phyloP scores from a whole-genome alignment of 2,797 vertebrate genomes.

The Silurus lanzhouensis region DNA sequence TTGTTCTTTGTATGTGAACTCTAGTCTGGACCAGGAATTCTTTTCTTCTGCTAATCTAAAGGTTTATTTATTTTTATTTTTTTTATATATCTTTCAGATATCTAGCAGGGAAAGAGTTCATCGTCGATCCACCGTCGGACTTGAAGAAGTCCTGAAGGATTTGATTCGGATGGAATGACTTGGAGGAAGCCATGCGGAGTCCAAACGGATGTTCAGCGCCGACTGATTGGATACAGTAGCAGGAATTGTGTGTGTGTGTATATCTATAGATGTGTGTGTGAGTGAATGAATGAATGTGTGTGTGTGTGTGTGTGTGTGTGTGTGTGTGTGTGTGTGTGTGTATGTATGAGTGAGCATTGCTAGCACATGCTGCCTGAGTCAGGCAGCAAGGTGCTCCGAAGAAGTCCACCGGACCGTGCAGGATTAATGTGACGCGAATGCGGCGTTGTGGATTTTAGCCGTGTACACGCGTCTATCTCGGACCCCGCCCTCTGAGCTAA shows the following conservation, averaged over 20 bases:
- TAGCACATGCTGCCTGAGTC: constrained; percentile 68
- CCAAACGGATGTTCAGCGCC: constrained; percentile 69
- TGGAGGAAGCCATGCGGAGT: constrained; percentile 74
- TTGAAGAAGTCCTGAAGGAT: constrained; percentile 70
- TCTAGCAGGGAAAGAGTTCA: constrained; percentile 44
- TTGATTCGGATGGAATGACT: constrained; percentile 74
- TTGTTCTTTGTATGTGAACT: background rate
- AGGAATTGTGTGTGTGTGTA: constrained; percentile 62
- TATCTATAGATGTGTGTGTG: constrained; percentile 1
- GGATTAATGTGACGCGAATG: constrained; percentile 50
- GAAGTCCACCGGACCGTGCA: constrained; percentile 49
- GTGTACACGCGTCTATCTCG: constrained; percentile 39
- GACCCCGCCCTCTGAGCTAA: constrained; percentile 64
- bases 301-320: constrained; percentile 49
- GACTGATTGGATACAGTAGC: constrained; percentile 75
- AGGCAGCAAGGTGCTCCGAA: constrained; percentile 66
- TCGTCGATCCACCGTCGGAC: constrained; percentile 42
- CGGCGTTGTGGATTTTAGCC: constrained; percentile 32
- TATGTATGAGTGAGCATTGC: constrained; percentile 65
- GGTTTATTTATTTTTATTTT: background rate
- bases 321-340: constrained; percentile 50
- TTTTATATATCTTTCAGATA: constrained; percentile 63
- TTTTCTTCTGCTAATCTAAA: constrained; percentile 8
- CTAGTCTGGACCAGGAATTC: background rate
- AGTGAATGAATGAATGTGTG: constrained; percentile 26